A percentile compares a stretch with the other conserved stretches of the same genome.
Evolutionary conservation across 2,113 vertebrate species (phyloP).

Genomic region (Hylia prasina): DNA sequence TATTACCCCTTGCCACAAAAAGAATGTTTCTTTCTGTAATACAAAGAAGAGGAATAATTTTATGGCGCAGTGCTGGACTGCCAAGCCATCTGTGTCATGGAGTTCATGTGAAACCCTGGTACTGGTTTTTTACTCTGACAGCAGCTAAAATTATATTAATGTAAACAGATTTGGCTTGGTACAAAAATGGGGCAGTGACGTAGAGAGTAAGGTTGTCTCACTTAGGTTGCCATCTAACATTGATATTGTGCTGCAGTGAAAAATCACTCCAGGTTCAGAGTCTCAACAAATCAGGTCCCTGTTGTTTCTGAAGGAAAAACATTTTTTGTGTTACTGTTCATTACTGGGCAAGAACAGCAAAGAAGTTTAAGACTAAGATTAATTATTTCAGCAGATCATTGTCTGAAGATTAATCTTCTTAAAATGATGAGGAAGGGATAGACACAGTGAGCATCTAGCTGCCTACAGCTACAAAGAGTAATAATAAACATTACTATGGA

Average conservation of each 20-base stretch:
- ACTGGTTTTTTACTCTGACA: not conserved
- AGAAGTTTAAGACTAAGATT: conserved; percentile 53
- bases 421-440: conserved; percentile 58
- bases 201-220: not conserved
- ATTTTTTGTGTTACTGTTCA: conserved; percentile 10
- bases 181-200: not conserved
- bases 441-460: conserved; percentile 53
- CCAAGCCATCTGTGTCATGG: not conserved
- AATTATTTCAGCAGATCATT: conserved; percentile 61
- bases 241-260: not conserved
- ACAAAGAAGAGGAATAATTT: not conserved
- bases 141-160: not conserved
- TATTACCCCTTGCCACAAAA: not conserved
- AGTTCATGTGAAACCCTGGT: not conserved
- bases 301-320: conserved; percentile 17
- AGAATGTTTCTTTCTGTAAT: not conserved
- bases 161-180: not conserved
- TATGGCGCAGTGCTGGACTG: not conserved
- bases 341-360: conserved; percentile 30
- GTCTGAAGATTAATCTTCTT: conserved; percentile 72
- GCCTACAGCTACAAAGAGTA: conserved; percentile 62
- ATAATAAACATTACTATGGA: conserved; percentile 61
- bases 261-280: not conserved
- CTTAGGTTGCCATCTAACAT: not conserved
- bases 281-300: not conserved